A percentile compares a stretch with the other conserved stretches of the same genome.
phyloP scores from a whole-genome alignment of 2,113 vertebrate species.

The Stegostoma tigrinum region DNA sequence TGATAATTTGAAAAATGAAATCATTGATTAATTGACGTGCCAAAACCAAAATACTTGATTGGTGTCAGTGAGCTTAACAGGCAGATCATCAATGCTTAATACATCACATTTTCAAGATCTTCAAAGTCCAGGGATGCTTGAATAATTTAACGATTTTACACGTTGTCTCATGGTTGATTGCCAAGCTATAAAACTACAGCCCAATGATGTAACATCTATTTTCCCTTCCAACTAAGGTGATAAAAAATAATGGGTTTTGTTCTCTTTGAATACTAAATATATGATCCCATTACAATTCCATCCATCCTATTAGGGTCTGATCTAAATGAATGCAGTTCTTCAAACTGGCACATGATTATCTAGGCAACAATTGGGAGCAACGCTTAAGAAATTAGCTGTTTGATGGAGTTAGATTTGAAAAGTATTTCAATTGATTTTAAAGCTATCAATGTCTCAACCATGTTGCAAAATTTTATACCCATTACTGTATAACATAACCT shows the following conservation, averaged over 20 bases:
- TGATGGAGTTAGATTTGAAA: neutral
- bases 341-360: neutral
- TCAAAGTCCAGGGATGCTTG: neutral
- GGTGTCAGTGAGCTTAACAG: neutral
- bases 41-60: neutral
- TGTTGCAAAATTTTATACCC: neutral
- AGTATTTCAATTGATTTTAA: neutral
- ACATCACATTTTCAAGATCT: neutral
- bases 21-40: neutral
- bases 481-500: neutral
- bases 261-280: neutral
- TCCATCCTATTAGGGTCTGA: neutral
- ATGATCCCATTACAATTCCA: neutral
- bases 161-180: neutral
- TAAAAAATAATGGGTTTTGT: neutral
- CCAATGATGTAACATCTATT: neutral
- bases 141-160: neutral
- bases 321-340: neutral
- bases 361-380: neutral
- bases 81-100: neutral
- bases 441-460: neutral
- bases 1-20: neutral
- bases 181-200: neutral
- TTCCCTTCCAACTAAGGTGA: neutral
- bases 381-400: neutral